Percentiles rank a stretch among this genome's conserved stretches.
Conservation (phyloP, 1,140 invertebrate species). For the Drosophila kohkoa region DNA sequence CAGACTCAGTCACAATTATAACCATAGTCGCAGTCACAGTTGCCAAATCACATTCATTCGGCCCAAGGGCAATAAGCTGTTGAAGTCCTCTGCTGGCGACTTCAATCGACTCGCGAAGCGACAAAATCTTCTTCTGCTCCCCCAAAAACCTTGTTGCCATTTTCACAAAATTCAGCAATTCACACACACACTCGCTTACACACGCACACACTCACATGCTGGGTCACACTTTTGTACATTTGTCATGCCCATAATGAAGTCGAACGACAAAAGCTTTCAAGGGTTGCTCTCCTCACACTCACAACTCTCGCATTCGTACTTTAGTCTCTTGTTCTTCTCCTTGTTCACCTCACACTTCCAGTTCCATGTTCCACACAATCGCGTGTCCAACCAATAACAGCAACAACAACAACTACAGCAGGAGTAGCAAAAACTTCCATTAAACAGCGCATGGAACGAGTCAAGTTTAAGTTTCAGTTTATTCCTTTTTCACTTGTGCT, state of each 20-base stretch:
- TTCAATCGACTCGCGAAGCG: slow-evolving; percentile 56
- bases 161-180: slow-evolving; percentile 8
- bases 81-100: slow-evolving; percentile 9
- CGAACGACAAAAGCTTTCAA: slow-evolving; percentile 55
- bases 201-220: slow-evolving; percentile 27
- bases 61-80: slow-evolving; percentile 54
- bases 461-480: slow-evolving; percentile 28
- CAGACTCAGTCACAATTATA: not conserved
- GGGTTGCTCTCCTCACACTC: slow-evolving; percentile 33
- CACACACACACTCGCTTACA: slow-evolving; percentile 13
- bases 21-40: not conserved
- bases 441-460: slow-evolving; percentile 29
- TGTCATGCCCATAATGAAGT: slow-evolving; percentile 77
- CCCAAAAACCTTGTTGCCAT: not conserved
- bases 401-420: not conserved
- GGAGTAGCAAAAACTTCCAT: not conserved
- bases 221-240: slow-evolving; percentile 43
- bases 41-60: slow-evolving; percentile 20
- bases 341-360: slow-evolving; percentile 8
- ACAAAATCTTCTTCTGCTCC: not conserved
- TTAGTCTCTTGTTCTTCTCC: not conserved
- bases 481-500: not conserved
- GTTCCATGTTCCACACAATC: slow-evolving; percentile 32
- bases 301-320: too few relatives aligned
- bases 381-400: slow-evolving; percentile 41